Base-by-base conservation (phyloP, 2,113 vertebrate genomes). In the Mormoops blainvillei region DNA sequence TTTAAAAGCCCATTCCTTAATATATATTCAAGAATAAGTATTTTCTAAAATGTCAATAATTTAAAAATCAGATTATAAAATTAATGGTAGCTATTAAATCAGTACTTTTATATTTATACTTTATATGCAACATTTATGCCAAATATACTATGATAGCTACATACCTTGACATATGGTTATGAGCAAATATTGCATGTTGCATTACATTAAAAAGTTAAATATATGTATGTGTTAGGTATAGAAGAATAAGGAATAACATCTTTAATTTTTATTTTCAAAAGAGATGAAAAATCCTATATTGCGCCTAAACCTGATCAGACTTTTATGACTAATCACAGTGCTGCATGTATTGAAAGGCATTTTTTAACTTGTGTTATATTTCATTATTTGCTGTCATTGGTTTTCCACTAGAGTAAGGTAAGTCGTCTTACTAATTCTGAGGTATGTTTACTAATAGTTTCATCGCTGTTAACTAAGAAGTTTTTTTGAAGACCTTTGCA, bases 381-480 rank as follows among this genome's bases (percentile, higher is more conserved):
- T 99, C 99, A 99, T 99, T 99, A 99, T 99, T 99, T 99, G 99
- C 99, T 99, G 99, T 99, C 99, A 99, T 98, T 99, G 99, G 99
- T 99, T 99, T 99, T 99, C 99, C 99, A 99, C 98, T 99, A 99
- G 99, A 98, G 99, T 99, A 99, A 99, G 99, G 99, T 99, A 99
- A 99, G 99, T 99, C 89, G 96, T 98, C 98, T 98, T 94, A 90
- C 89, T 98, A 83, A 97, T 95, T 94, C 61, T 73, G 85, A 85
- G 83, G 81, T 95, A 92, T 89, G 33, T 83, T 89, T 82, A 63
- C 54, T 96, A 38, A 91, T 93, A 74, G 22, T 68, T 94, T 92
- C 61, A 86, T 48, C 68, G 13, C 20, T 89, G 24, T 78, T 96
- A 89, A 89, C 93, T 87, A 83, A 91, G 81, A 91, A 95, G 54